These are phyloP conservation scores for Chascanopsetta lugubris DNA, from an alignment of 2,113 vertebrate genomes.

Conservation along the genomic window DNA sequence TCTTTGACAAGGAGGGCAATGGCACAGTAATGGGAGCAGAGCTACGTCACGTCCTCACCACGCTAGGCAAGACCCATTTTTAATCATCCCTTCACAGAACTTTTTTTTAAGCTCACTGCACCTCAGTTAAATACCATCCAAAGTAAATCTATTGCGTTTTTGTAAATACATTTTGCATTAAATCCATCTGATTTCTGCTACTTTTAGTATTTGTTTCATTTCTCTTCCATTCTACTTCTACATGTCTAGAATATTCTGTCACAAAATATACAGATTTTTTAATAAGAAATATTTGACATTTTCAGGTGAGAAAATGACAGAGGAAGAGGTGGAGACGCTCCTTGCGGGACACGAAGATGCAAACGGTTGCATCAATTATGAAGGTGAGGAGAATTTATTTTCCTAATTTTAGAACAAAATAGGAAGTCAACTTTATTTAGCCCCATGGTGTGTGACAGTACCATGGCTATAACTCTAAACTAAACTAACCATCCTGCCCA, in stretches of 20 bases:
- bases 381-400: slow-evolving; percentile 87
- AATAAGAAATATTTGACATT: neutral
- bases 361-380: slow-evolving; percentile 97
- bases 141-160: neutral
- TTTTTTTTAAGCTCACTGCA: slow-evolving; percentile 2
- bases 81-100: neutral
- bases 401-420: slow-evolving; percentile 2
- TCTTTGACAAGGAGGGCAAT: slow-evolving; percentile 97
- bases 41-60: slow-evolving; percentile 93
- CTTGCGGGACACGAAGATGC: slow-evolving; percentile 92
- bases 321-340: slow-evolving; percentile 93
- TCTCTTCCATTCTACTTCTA: neutral
- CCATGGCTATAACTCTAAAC: neutral
- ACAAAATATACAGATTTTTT: no score
- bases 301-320: slow-evolving; percentile 93
- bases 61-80: slow-evolving; percentile 82
- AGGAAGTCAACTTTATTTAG: neutral
- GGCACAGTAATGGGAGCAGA: slow-evolving; percentile 97
- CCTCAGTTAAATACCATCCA: neutral
- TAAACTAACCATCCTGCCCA: neutral
- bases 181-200: neutral
- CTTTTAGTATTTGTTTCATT: neutral
- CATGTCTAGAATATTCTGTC: neutral
- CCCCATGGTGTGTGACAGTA: neutral
- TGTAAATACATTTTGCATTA: no score